phyloP scores from a whole-genome alignment of 1,140 invertebrate species.

The Dreissena rostriformis region DNA sequence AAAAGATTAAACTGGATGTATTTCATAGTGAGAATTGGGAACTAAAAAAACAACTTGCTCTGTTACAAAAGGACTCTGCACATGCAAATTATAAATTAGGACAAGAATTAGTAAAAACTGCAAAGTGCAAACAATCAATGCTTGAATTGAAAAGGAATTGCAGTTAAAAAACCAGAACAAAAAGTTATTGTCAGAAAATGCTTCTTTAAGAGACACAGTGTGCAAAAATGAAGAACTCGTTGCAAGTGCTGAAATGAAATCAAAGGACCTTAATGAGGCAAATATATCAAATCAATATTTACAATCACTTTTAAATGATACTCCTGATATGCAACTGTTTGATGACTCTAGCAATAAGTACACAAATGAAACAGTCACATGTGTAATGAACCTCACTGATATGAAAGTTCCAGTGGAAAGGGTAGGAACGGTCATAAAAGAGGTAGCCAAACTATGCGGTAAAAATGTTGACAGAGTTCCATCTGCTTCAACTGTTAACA shows the following conservation, averaged over 20 bases:
- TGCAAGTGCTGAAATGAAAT: not conserved
- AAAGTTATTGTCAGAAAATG: conserved; percentile 1
- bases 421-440: conserved; percentile 49
- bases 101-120: conserved; percentile 38
- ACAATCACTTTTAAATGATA: conserved; percentile 22
- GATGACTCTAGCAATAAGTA: conserved; percentile 25
- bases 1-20: conserved; percentile 9
- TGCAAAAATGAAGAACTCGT: conserved; percentile 11
- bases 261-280: conserved; percentile 7
- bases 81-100: conserved; percentile 17
- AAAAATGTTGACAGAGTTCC: conserved; percentile 27
- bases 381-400: conserved; percentile 56
- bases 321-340: conserved; percentile 24
- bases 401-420: conserved; percentile 52
- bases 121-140: conserved; percentile 8
- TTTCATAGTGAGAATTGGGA: not conserved
- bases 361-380: conserved; percentile 17
- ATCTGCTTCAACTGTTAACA: conserved; percentile 41
- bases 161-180: conserved; percentile 12
- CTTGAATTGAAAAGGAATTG: conserved; percentile 24
- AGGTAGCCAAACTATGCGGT: conserved; percentile 45
- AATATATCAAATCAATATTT: conserved; percentile 22
- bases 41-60: conserved; percentile 3
- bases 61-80: not conserved
- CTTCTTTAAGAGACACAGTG: conserved; percentile 22